Conservation (phyloP, 2,113 vertebrate species). For the Anolis sagrei region DNA sequence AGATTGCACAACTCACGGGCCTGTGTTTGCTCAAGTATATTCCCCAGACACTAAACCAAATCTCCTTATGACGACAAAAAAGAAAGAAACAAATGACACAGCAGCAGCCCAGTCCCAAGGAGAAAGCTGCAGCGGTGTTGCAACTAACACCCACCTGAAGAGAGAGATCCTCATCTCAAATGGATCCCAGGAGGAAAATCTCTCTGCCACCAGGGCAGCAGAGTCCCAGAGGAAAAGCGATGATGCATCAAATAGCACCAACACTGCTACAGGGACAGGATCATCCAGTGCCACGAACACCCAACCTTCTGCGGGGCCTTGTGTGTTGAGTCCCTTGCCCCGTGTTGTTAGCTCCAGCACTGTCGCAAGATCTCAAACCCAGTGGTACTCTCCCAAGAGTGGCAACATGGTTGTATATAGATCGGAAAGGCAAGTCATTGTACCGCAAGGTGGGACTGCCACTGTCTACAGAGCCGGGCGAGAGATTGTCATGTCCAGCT, state of each 20-base stretch:
- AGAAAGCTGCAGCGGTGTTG: slow-evolving; percentile 49
- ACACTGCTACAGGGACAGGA: not conserved
- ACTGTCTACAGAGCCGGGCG: slow-evolving; percentile 49
- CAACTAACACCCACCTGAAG: not conserved
- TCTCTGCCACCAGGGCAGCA: not conserved
- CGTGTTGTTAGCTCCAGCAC: not conserved
- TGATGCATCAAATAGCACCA: fast-evolving
- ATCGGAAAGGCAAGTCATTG: slow-evolving; percentile 9
- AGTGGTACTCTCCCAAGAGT: slow-evolving; percentile 19
- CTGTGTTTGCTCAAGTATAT: slow-evolving; percentile 77
- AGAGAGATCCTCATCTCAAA: fast-evolving
- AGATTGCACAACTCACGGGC: slow-evolving; percentile 67
- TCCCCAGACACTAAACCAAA: slow-evolving; percentile 58
- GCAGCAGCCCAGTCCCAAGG: slow-evolving; percentile 12
- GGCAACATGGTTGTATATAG: slow-evolving; percentile 47
- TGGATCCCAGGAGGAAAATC: not conserved
- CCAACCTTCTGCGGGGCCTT: not conserved
- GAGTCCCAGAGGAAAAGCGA: not conserved
- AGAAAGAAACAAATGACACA: fast-evolving
- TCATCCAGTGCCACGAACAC: not conserved
- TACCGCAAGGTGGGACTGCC: slow-evolving; percentile 37
- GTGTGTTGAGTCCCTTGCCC: not conserved
- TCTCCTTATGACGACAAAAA: slow-evolving; percentile 49
- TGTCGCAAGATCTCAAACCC: slow-evolving; percentile 1
- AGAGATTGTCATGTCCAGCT: not conserved